A percentile compares a stretch with the other conserved stretches of the same genome.
phyloP scores from a whole-genome alignment of 2,797 vertebrate species.

The Vireo griseus region DNA sequence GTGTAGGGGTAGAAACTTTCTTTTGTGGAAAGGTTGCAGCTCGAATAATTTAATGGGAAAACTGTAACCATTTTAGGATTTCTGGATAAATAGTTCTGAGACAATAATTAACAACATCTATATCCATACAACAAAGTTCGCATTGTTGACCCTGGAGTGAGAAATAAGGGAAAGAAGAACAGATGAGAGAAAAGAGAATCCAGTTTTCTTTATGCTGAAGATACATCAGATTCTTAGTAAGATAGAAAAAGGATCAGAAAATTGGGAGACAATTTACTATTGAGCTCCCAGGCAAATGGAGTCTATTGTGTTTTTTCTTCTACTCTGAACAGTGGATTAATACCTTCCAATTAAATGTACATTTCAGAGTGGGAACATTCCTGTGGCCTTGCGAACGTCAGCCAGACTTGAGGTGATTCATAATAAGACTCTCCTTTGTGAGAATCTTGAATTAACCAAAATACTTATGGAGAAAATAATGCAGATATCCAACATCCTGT shows the following conservation, averaged over 20 bases:
- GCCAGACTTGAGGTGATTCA: not conserved
- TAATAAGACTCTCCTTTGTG: not conserved
- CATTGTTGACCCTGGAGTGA: not conserved
- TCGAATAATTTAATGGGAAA: not conserved
- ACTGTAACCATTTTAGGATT: not conserved
- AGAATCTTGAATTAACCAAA: not conserved
- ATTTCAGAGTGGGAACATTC: conserved; percentile 15
- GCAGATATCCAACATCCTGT: not conserved
- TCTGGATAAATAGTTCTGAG: not conserved
- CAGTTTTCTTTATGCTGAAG: not conserved
- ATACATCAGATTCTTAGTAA: not conserved
- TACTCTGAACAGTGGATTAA: not conserved
- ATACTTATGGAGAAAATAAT: not conserved
- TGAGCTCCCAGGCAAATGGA: not conserved
- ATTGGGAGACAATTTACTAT: not conserved
- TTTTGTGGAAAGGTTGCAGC: not conserved
- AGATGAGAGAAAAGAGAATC: not conserved
- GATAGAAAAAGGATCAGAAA: not conserved
- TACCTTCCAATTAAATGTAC: not conserved
- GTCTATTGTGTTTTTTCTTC: not conserved
- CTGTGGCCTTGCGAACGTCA: not conserved
- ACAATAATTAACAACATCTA: not conserved
- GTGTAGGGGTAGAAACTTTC: not conserved
- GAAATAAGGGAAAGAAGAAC: not conserved
- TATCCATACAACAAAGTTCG: not conserved